Evolutionary conservation across 2,888 invertebrate genomes (phyloP).

Genomic region (Hirtodrosophila alboralis): DNA sequence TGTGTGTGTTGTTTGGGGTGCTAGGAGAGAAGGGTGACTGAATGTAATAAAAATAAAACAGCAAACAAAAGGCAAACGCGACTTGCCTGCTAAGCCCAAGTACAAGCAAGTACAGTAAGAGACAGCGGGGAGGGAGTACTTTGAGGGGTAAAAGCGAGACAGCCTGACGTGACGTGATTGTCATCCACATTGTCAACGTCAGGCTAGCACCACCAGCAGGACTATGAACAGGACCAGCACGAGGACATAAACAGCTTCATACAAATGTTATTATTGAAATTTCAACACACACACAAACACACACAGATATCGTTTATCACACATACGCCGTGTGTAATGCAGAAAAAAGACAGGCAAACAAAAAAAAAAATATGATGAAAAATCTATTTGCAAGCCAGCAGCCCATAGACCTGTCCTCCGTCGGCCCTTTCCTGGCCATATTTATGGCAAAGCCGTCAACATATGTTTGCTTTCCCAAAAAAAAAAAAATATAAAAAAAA

Average conservation of each 20-base stretch:
- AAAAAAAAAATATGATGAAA: slow-evolving; percentile 63
- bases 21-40: slow-evolving; percentile 13
- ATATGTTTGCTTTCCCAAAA: slow-evolving; percentile 57
- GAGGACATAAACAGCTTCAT: slow-evolving; percentile 73
- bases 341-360: slow-evolving; percentile 40
- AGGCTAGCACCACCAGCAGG: slow-evolving; percentile 35
- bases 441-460: slow-evolving; percentile 45
- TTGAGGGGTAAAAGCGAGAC: slow-evolving; percentile 7
- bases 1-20: neutral
- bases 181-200: slow-evolving; percentile 69
- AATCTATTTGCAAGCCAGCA: slow-evolving; percentile 66
- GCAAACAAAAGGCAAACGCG: slow-evolving; percentile 71
- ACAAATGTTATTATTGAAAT: slow-evolving; percentile 79
- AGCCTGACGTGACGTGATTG: slow-evolving; percentile 71
- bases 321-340: slow-evolving; percentile 54
- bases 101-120: slow-evolving; percentile 41
- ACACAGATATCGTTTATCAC: slow-evolving; percentile 49
- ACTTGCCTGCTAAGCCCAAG: slow-evolving; percentile 61
- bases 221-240: slow-evolving; percentile 22
- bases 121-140: neutral
- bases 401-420: slow-evolving; percentile 9
- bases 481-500: slow-evolving; percentile 3
- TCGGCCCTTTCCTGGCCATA: slow-evolving; percentile 23
- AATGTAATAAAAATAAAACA: slow-evolving; percentile 62
- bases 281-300: slow-evolving; percentile 47